Base-by-base conservation (phyloP, 1,140 invertebrate species). In the Hycleus cichorii region DNA sequence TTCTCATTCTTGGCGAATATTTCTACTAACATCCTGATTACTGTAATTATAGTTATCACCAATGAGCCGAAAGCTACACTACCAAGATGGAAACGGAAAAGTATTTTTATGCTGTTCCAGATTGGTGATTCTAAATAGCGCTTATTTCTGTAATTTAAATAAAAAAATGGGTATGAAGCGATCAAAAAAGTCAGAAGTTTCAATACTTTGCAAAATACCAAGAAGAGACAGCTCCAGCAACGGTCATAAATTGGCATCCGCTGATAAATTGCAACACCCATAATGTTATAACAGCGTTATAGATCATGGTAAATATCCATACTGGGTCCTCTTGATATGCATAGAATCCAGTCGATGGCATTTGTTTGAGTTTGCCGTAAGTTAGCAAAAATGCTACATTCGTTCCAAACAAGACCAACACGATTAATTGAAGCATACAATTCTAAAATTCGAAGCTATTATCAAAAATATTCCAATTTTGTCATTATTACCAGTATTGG, bases 181-280 rank as follows among this genome's bases (percentile, higher is more conserved):
- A 32, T 18, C 1, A 7, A 32, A 4, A 77, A 24, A 60, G 42
- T 40, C 59, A 58, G 50, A 54, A 7, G 24, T 42, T 54, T 53
- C 47, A 47, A 62, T 70, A 87, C 85, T 83, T 82, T 26, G 80
- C 81, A 64, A 89, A 90, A 65, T 83, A 89, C 87, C 87, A 90
- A 7, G 72, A 76, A 0, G 83, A 77, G 8, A 89, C 82, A 11
- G 85, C 77, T 18, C 83, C 83, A 38, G 84, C 84, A 39, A 88
- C 80, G 1, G 86, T 76, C 68, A 88, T 79, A 66, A 87, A 81
- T 62, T 90, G 86, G 70, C 86, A 88, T 12, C 83, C 84, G 10
- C 87, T 69, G 42, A 82, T 79, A 65, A 89, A 88, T 71, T 88
- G 83, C 42, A 75, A 73, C 8, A 82, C 71, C 80, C 52, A 60